phyloP scores from a whole-genome alignment of 2,888 invertebrate genomes.

The Drosophila limbata region DNA sequence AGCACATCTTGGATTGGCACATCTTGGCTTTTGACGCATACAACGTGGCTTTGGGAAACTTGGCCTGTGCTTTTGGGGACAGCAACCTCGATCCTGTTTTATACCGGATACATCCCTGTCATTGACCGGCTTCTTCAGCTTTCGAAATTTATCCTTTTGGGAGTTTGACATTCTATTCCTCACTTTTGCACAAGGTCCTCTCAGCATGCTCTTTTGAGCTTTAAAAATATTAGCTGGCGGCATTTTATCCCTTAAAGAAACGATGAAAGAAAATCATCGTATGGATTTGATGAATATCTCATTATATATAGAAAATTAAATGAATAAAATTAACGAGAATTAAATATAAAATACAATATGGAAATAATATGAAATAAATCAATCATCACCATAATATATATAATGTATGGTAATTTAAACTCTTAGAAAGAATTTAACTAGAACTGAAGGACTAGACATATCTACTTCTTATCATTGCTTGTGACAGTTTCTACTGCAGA shows the following conservation, averaged over 20 bases:
- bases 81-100: no score
- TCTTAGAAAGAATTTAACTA: no score
- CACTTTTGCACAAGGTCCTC: constrained; percentile 8
- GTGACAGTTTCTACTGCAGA: background rate
- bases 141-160: constrained; percentile 1
- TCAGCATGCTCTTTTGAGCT: background rate
- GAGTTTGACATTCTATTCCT: constrained; percentile 8
- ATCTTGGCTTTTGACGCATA: background rate
- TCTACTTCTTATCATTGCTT: background rate
- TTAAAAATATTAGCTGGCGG: background rate
- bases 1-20: background rate
- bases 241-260: constrained; percentile 2
- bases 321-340: background rate
- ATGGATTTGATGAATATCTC: no score
- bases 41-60: background rate
- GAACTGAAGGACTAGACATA: background rate
- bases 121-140: background rate
- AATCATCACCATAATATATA: no score
- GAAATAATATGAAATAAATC: no score
- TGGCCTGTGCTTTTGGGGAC: background rate
- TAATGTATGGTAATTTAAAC: no score
- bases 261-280: no score
- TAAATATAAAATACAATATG: no score
- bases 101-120: no score
- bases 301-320: no score